phyloP scores from a whole-genome alignment of 2,888 invertebrate genomes.

The Halictus ligatus region DNA sequence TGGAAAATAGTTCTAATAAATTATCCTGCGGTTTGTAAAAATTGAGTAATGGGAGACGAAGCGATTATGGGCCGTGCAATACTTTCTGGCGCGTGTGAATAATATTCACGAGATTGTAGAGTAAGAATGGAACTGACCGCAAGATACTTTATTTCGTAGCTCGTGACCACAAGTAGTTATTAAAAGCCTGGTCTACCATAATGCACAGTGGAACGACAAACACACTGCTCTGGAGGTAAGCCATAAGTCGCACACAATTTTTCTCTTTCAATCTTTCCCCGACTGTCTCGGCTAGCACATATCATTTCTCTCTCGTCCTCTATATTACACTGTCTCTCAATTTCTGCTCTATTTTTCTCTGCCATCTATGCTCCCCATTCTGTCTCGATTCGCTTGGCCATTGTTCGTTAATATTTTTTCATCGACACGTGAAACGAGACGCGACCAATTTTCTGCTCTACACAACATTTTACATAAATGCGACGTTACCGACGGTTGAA shows the following conservation, averaged over 20 bases:
- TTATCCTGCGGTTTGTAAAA: background rate
- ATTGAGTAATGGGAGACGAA: background rate
- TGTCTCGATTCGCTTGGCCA: constrained; percentile 7
- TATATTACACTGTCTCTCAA: constrained; percentile 7
- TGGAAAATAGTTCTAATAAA: background rate
- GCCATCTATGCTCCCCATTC: constrained; percentile 23
- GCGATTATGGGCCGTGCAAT: too few relatives aligned
- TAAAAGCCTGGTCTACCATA: constrained; percentile 10
- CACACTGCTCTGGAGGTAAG: constrained; percentile 36
- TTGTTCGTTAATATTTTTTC: background rate
- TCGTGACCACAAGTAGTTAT: constrained; percentile 35
- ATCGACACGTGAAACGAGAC: background rate
- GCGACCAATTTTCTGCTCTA: background rate
- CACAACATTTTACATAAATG: background rate
- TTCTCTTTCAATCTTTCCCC: constrained; percentile 48
- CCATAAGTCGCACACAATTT: constrained; percentile 56
- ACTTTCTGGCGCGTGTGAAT: background rate
- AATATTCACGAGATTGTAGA: background rate
- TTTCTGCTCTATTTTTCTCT: constrained; percentile 30
- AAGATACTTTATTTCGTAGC: constrained; percentile 8
- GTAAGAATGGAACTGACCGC: background rate
- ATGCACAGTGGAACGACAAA: constrained; percentile 12
- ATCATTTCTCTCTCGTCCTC: constrained; percentile 18
- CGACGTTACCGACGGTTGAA: too few relatives aligned
- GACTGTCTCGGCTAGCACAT: constrained; percentile 29